Conservation (phyloP, 2,888 invertebrate genomes). For the Apamea anceps region DNA sequence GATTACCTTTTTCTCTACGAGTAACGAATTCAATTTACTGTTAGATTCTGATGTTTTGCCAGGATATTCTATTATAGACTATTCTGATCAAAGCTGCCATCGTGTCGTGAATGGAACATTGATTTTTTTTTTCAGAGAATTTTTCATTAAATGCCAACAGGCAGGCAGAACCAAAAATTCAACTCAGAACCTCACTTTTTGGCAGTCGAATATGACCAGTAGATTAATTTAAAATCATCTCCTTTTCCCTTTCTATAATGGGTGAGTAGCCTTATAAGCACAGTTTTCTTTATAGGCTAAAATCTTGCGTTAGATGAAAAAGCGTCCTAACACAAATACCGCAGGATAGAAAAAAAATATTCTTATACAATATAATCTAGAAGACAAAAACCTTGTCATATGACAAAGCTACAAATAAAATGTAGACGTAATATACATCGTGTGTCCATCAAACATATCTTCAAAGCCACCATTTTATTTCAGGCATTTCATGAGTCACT, state of each 20-base stretch:
- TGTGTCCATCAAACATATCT: conserved; percentile 29
- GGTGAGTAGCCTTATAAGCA: not conserved
- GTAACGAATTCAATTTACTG: not conserved
- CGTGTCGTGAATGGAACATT: no score
- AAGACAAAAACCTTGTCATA: not conserved
- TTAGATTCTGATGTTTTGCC: not conserved
- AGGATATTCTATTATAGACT: not conserved
- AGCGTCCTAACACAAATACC: not conserved
- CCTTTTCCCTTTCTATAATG: not conserved
- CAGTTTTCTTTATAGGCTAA: not conserved
- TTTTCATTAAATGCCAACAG: not conserved
- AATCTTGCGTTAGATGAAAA: not conserved
- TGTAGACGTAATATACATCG: not conserved
- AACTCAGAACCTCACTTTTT: not conserved
- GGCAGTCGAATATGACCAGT: not conserved
- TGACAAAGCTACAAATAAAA: conserved; percentile 7
- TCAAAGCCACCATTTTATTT: conserved; percentile 36
- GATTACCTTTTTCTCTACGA: not conserved
- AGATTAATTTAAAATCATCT: not conserved
- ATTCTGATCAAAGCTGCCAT: not conserved
- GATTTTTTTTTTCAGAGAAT: no score
- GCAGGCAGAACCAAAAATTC: not conserved
- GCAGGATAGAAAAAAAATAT: not conserved
- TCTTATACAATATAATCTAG: not conserved
- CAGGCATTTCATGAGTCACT: conserved; percentile 29